Evolutionary conservation across 2,113 vertebrate species (phyloP), one percentile per base, ranked within the genome.

Genomic region (Ptilorrhoa leucosticta): DNA sequence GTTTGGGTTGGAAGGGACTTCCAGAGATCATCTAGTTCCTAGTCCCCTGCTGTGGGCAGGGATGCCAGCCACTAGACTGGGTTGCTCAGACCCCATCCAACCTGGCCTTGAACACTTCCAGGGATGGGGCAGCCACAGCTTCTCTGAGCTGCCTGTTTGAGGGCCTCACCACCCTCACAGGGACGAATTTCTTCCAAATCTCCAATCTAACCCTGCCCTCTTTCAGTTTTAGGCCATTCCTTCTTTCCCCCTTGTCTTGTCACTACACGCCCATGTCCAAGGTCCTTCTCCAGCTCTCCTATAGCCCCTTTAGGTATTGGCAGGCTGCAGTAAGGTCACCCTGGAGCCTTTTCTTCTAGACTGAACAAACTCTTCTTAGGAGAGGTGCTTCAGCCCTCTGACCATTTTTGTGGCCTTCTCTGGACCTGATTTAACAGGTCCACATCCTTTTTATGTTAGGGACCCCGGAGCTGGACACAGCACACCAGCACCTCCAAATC

Each of bases 81-180:
- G 1, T 31, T 75, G 44, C 35, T 84, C 6, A 3, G 73, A 28
- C 26, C 39, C 4, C 1, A 0, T 72, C 54, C 37, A 53, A 0
- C 27, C 21, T 78, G 54, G 10, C 45, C 47, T 78, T 63, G 47
- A 53, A n/a, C 5, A 5, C 28, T 40, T 27, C 13, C 24, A 70
- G 4, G 3, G 37, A 51, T 51, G 60, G 10, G 10, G 13, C 64
- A 73, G 1, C n/a, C 44, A 24, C 69, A 69, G 0, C 28, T 28
- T 51, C n/a, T 30, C 50, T 39, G 31, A 33, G 40, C 23, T 73
- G 8, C n/a, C 18, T 87, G 16, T 19, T 1, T 27, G 27, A 27
- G 19, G 1, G 6, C 0, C 28, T 87, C 16, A 9, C 7, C 51
- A 44, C 16, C 27, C 16, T 66, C 42, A 48, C 1, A 7, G 19